These are phyloP conservation scores for Odontophorus gujanensis DNA, from an alignment of 2,113 vertebrate species.

Conservation along the genomic window DNA sequence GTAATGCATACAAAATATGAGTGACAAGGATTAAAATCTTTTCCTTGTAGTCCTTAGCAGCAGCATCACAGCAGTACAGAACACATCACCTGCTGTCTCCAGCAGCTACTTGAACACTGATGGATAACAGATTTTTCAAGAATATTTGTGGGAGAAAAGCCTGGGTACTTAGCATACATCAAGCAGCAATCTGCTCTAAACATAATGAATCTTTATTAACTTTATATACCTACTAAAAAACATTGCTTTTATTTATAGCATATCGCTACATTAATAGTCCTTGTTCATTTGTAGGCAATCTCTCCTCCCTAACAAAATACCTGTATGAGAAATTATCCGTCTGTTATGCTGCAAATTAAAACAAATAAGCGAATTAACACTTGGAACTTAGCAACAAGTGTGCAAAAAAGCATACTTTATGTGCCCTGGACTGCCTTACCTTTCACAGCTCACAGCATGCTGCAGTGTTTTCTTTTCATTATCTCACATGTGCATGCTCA, in stretches of 20 bases:
- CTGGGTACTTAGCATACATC: background rate
- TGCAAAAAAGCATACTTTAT: background rate
- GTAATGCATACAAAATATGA: background rate
- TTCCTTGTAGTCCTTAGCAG: background rate
- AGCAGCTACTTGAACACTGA: background rate
- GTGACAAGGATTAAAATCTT: background rate
- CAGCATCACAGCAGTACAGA: background rate
- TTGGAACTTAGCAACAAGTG: background rate
- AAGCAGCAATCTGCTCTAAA: background rate
- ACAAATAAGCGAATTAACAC: background rate
- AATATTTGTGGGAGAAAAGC: background rate
- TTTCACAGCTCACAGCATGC: background rate
- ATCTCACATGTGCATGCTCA: background rate
- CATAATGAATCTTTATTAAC: background rate
- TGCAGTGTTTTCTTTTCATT: background rate
- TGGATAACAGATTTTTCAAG: background rate
- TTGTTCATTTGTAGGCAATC: background rate
- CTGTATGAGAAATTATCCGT: background rate
- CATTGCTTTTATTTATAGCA: background rate
- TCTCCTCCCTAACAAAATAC: background rate
- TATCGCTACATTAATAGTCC: background rate
- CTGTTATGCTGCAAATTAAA: background rate
- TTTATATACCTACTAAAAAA: background rate
- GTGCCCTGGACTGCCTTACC: accelerated
- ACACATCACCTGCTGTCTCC: background rate